Percentiles rank a stretch among this genome's conserved stretches.
Conservation (phyloP, 2,888 invertebrate genomes). For the Rhodophaea formosa region DNA sequence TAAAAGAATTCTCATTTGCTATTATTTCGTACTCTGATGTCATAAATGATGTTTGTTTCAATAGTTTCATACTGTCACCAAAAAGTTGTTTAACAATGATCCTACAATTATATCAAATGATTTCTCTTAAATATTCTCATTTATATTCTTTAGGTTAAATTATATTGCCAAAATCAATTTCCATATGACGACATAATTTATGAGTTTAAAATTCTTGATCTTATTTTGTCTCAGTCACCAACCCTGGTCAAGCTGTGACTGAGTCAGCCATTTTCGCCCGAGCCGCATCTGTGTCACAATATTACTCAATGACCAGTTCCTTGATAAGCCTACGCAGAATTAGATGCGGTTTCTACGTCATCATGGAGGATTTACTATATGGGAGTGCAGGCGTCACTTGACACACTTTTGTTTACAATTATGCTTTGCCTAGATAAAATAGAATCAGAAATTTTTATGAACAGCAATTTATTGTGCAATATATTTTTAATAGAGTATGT, state of each 20-base stretch:
- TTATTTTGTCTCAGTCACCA: background rate
- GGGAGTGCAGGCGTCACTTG: background rate
- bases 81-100: too few species aligned
- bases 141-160: too few species aligned
- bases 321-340: slow-evolving; percentile 14
- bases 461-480: too few species aligned
- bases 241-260: background rate
- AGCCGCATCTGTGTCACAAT: slow-evolving; percentile 16
- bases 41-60: too few species aligned
- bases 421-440: background rate
- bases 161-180: too few species aligned
- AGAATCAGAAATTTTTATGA: too few species aligned
- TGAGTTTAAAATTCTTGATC: background rate
- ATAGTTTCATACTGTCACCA: too few species aligned
- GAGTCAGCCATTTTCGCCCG: slow-evolving; percentile 9
- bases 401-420: background rate
- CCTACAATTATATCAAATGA: too few species aligned
- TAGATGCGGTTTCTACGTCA: slow-evolving; percentile 7
- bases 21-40: too few species aligned
- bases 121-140: too few species aligned
- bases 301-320: slow-evolving; percentile 14
- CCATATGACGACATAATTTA: background rate
- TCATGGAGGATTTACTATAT: background rate
- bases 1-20: too few species aligned
- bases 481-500: too few species aligned